phyloP scores from a whole-genome alignment of 2,888 invertebrate genomes.

The Cataglyphis cursor region DNA sequence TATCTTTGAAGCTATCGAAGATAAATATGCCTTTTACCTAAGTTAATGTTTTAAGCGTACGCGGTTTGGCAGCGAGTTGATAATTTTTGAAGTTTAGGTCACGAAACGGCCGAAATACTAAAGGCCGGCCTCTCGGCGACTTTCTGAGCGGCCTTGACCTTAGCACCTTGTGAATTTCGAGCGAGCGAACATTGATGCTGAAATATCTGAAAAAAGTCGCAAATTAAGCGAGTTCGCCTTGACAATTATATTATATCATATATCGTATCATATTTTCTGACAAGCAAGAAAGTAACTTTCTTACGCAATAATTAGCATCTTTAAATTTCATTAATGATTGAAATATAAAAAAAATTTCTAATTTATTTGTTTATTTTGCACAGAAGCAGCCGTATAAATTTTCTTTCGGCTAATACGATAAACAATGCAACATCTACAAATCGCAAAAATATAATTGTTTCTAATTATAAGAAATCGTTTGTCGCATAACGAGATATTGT shows the following conservation, averaged over 20 bases:
- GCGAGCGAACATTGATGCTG: conserved; percentile 26
- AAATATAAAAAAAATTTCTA: background rate
- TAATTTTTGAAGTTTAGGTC: conserved; percentile 67
- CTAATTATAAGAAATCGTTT: background rate
- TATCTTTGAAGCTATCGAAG: background rate
- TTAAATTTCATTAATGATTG: conserved; percentile 12
- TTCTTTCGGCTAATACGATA: background rate
- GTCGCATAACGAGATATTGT: background rate
- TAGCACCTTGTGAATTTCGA: conserved; percentile 66
- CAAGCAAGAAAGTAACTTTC: conserved; percentile 1
- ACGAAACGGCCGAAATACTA: conserved; percentile 59
- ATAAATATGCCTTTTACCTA: background rate
- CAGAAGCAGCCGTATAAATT: background rate
- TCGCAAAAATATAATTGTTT: conserved; percentile 7
- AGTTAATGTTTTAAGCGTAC: conserved; percentile 47
- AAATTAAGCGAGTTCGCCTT: conserved; percentile 26
- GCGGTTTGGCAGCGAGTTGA: conserved; percentile 45
- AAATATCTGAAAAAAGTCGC: conserved; percentile 32
- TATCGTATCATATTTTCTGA: conserved; percentile 5
- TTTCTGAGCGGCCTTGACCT: conserved; percentile 65
- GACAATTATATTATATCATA: background rate
- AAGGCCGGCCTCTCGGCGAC: conserved; percentile 26
- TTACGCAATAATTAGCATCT: conserved; percentile 18
- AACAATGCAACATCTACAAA: background rate
- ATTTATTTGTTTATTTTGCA: background rate